These are phyloP conservation scores for Blera fallax DNA, from an alignment of 2,888 invertebrate genomes.

Conservation along the genomic window DNA sequence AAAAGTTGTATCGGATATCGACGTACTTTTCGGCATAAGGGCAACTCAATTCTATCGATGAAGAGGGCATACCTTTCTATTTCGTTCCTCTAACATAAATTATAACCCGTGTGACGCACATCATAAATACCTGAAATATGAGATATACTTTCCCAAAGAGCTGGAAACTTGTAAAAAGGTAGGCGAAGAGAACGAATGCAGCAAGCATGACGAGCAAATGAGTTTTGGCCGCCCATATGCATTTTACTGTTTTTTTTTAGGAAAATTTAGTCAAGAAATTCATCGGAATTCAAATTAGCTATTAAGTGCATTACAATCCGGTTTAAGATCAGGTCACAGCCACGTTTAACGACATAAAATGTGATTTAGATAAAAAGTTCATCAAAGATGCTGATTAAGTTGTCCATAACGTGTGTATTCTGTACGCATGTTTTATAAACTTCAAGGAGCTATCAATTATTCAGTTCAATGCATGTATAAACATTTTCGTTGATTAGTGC, in stretches of 20 bases:
- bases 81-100: neutral
- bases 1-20: neutral
- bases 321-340: neutral
- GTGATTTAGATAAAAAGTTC: neutral
- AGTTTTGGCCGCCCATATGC: no score
- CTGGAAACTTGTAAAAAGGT: no score
- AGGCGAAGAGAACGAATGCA: no score
- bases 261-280: neutral
- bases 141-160: neutral
- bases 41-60: neutral
- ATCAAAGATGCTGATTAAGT: no score
- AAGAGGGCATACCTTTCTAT: no score
- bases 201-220: no score
- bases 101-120: neutral
- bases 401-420: no score
- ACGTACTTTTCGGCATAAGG: neutral
- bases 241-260: neutral
- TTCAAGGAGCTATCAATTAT: no score
- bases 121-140: neutral
- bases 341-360: neutral
- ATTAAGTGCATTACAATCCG: neutral
- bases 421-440: no score
- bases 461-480: no score
- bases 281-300: neutral
- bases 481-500: no score